Evolutionary conservation across 2,113 vertebrate species (phyloP).

Genomic region (Nicator chloris): DNA sequence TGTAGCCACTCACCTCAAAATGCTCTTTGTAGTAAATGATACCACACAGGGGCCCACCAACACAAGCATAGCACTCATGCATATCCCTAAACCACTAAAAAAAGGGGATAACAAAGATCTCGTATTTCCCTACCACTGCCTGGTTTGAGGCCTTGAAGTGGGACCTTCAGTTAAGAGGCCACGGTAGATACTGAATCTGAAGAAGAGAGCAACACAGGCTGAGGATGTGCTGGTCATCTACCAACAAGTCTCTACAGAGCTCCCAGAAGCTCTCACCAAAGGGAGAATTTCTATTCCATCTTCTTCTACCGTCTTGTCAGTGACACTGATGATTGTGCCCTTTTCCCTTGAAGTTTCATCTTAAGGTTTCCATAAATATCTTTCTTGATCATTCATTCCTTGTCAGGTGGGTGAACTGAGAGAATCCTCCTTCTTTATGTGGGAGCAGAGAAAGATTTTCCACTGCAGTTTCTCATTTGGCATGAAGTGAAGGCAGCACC

Average conservation of each 20-base stretch:
- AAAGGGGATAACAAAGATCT: not conserved
- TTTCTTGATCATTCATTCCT: slow-evolving; percentile 36
- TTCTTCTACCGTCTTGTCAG: not conserved
- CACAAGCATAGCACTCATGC: not conserved
- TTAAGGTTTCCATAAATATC: slow-evolving; percentile 47
- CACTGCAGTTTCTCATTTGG: slow-evolving; percentile 22
- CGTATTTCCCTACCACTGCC: not conserved
- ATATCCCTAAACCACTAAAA: not conserved
- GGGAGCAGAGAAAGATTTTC: slow-evolving; percentile 39
- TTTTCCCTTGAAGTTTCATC: slow-evolving; percentile 41
- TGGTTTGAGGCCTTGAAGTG: not conserved
- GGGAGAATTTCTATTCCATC: not conserved
- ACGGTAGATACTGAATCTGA: not conserved
- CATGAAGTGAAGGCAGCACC: not conserved
- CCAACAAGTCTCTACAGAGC: not conserved
- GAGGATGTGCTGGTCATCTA: not conserved
- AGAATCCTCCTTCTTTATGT: slow-evolving; percentile 47
- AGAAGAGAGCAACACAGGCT: not conserved
- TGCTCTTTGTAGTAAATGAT: not conserved
- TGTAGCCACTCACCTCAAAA: not conserved
- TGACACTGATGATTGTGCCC: not conserved
- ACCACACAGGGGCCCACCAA: not conserved
- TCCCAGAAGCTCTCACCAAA: not conserved
- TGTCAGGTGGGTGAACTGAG: slow-evolving; percentile 56
- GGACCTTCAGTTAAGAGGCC: fast-evolving